Base-by-base conservation (phyloP, 2,888 invertebrate species). In the Bhutanitis thaidina region DNA sequence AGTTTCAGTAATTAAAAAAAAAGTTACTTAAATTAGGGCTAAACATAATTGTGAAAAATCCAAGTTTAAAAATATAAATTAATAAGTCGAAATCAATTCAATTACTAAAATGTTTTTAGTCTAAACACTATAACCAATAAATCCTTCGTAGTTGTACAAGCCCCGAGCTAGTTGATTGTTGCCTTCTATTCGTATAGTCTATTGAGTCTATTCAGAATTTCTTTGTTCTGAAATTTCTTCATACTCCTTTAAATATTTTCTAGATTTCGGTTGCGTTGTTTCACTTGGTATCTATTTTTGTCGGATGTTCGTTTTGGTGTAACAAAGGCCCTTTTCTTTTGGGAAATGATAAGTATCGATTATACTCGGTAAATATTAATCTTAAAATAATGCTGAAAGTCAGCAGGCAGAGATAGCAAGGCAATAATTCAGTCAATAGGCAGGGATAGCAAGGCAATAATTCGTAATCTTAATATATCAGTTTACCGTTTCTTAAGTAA, bases 171-270 rank as follows among this genome's bases (percentile, higher is more conserved):
- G 32, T 14, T 49, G 37, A 30, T 43, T 49, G 38, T 38, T 49
- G 29, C 34, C 1, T 38, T 38, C 37, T 12, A 43, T 43, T 39
- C 34, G 15, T 9, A 12, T 40, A 13, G 40, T 29, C 51, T 45
- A 40, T 45, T 30, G 51, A 51, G 20, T 45, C 35, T 40, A 9
- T 51, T 51, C 40, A 45, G 9, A 34, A 13, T 35, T 20, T 36
- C 10, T 41, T 29, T 45, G 45, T 51, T 39, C n/a, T 14, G 38
- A 16, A 35, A 29, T 45, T 40, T 45, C 45, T 51, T 30, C 39
- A 12, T 40, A 15, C 16, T 35, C 49, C 43, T 50, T 41, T 45
- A 45, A 45, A 40, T 27, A 45, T 12, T 45, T 51, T 43, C 40
- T 27, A 15, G 29, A 20, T 20, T 39, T 50, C 14, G 20, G 40